Conservation (phyloP, 2,113 vertebrate species). For the Xenopus borealis region DNA sequence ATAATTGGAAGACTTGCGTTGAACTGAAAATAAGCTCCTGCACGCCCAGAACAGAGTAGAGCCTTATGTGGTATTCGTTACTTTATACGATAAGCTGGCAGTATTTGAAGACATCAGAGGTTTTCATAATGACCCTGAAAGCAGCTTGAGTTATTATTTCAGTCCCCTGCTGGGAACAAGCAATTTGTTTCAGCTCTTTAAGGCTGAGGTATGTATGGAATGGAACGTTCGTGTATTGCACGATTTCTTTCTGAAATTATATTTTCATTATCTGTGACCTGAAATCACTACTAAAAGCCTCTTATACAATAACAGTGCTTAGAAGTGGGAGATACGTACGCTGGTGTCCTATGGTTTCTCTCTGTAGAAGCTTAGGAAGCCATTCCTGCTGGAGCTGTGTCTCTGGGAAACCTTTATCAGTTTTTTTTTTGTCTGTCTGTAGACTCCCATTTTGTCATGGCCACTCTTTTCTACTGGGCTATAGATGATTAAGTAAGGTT, state of each 20-base stretch:
- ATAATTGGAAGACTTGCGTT: no score
- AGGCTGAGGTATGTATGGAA: conserved; percentile 14
- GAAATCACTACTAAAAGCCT: background rate
- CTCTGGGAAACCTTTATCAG: no score
- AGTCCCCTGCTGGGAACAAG: conserved; percentile 19
- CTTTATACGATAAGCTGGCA: conserved; percentile 19
- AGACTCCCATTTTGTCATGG: no score
- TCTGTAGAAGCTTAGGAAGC: no score
- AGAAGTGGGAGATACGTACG: no score
- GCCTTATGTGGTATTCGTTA: conserved; percentile 16
- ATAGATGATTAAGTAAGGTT: no score
- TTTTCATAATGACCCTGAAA: conserved; percentile 13
- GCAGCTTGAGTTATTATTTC: conserved; percentile 23
- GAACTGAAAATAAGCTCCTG: background rate
- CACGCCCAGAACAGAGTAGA: background rate
- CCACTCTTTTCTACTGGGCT: no score
- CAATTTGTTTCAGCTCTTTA: conserved; percentile 27
- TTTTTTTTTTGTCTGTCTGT: no score
- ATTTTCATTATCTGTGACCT: conserved; percentile 5
- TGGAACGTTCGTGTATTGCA: background rate
- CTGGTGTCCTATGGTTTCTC: no score
- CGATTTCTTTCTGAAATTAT: conserved; percentile 20
- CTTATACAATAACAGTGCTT: no score
- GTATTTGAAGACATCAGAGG: conserved; percentile 33
- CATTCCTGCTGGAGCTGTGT: no score